Evolutionary conservation across 2,113 vertebrate species (phyloP).

Genomic region (Lagopus muta): DNA sequence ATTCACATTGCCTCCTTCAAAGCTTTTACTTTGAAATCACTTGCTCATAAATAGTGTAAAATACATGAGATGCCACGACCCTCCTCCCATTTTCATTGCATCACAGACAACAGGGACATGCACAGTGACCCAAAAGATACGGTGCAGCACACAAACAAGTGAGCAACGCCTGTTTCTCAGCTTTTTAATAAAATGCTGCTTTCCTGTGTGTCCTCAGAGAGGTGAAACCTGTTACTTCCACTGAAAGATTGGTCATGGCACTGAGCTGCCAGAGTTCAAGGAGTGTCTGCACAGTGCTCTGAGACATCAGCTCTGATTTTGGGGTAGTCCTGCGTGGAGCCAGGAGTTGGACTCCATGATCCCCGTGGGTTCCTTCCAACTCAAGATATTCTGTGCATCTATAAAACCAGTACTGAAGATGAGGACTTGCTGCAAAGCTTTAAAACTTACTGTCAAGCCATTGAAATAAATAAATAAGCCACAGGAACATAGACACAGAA

Average conservation of each 20-base stretch:
- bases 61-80: background rate
- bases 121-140: fast-evolving
- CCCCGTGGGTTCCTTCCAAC: too few species aligned
- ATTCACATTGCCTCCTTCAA: background rate
- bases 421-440: background rate
- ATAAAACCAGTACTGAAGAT: background rate
- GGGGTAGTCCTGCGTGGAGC: too few species aligned
- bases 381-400: too few species aligned
- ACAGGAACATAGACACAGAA: background rate
- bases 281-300: too few species aligned
- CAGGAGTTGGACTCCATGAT: too few species aligned
- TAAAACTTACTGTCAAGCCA: background rate
- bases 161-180: background rate
- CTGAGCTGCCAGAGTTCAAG: too few species aligned
- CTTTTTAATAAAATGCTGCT: background rate
- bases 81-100: background rate
- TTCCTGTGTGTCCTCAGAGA: background rate
- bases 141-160: background rate
- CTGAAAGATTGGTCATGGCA: background rate
- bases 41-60: background rate
- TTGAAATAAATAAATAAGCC: background rate
- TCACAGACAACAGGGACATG: background rate
- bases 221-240: background rate
- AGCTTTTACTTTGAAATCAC: slow-evolving; percentile 11
- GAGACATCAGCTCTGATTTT: too few species aligned